phyloP scores from a whole-genome alignment of 2,888 invertebrate species.

The Chrysodeixis includens region DNA sequence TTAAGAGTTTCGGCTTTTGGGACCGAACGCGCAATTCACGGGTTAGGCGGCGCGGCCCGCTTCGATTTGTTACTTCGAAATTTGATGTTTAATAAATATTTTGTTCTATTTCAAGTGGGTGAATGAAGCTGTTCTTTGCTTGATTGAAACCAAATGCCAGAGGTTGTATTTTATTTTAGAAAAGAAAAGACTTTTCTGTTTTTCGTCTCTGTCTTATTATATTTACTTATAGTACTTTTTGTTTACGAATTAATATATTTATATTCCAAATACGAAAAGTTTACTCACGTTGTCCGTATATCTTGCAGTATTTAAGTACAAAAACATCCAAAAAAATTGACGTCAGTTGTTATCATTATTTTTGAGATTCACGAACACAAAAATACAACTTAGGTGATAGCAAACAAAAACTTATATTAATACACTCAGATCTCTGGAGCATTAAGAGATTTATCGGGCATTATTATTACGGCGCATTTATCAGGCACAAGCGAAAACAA shows the following conservation, averaged over 20 bases:
- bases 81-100: conserved; percentile 54
- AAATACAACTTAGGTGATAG: background rate
- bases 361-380: background rate
- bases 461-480: conserved; percentile 59
- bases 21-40: conserved; percentile 53
- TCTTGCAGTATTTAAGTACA: no score
- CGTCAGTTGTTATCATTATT: no score
- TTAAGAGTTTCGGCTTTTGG: conserved; percentile 62
- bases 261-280: no score
- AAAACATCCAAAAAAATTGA: no score
- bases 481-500: conserved; percentile 49
- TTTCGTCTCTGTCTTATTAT: no score
- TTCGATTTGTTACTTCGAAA: conserved; percentile 49
- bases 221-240: no score
- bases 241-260: no score
- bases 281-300: no score
- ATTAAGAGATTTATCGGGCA: conserved; percentile 45
- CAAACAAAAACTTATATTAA: conserved; percentile 15
- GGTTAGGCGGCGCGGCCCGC: conserved; percentile 51
- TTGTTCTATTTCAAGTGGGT: conserved; percentile 47
- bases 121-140: conserved; percentile 28
- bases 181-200: no score
- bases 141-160: conserved; percentile 6
- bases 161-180: background rate
- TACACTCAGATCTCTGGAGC: conserved; percentile 35